These are phyloP conservation scores for Anneissia japonica DNA, from an alignment of 35 echinoderm and acorn worm species.

Conservation along the genomic window DNA sequence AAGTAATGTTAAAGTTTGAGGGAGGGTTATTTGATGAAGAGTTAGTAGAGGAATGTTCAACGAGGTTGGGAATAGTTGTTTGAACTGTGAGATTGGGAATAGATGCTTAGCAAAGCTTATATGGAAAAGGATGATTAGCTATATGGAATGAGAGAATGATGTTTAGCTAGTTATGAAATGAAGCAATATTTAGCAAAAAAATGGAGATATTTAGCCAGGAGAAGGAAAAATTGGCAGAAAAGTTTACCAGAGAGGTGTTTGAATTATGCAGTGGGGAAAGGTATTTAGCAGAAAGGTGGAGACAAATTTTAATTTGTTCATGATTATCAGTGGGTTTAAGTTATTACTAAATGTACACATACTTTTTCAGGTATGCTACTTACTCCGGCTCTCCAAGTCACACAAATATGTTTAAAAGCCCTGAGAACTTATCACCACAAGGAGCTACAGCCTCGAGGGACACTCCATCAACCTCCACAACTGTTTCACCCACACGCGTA, in stretches of 20 bases:
- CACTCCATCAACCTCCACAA: slow-evolving; percentile 40
- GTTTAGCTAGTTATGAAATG: too few relatives aligned
- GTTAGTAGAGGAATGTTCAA: too few relatives aligned
- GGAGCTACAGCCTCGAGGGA: slow-evolving; percentile 27
- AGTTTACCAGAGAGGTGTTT: background rate
- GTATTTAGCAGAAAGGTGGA: background rate
- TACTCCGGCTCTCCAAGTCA: slow-evolving; percentile 32
- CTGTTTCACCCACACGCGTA: slow-evolving; percentile 48
- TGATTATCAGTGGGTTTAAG: background rate
- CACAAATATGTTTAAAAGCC: slow-evolving; percentile 48
- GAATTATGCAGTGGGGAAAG: background rate
- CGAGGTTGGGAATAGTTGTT: too few relatives aligned
- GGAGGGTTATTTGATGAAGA: too few relatives aligned
- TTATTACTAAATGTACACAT: background rate
- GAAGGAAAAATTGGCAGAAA: background rate
- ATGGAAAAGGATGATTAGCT: too few relatives aligned
- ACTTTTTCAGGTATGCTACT: background rate
- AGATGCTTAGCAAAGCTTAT: too few relatives aligned
- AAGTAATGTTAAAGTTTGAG: too few relatives aligned
- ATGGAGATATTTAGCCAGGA: too few relatives aligned
- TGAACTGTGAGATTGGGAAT: too few relatives aligned
- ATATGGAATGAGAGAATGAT: too few relatives aligned
- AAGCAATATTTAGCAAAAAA: too few relatives aligned
- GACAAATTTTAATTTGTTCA: background rate
- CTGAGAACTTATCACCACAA: slow-evolving; percentile 47